phyloP scores from a whole-genome alignment of 1,140 invertebrate species.

The Spodoptera litura region DNA sequence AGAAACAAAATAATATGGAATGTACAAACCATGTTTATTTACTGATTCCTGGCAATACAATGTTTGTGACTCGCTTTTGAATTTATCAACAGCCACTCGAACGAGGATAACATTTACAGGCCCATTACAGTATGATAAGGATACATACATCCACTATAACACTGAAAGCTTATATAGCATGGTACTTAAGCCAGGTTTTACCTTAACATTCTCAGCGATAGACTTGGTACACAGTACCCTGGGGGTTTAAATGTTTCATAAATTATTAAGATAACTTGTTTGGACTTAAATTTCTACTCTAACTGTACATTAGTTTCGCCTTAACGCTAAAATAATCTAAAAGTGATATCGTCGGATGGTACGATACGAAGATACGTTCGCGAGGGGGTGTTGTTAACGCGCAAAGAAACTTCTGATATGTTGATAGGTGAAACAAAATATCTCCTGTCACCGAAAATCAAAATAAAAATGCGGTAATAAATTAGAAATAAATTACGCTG shows the following conservation, averaged over 20 bases:
- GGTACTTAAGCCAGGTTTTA: constrained; percentile 78
- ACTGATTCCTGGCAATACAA: constrained; percentile 86
- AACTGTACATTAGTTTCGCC: constrained; percentile 87
- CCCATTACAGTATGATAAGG: constrained; percentile 69
- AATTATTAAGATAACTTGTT: constrained; percentile 83
- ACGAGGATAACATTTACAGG: constrained; percentile 60
- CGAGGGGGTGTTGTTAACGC: constrained; percentile 70
- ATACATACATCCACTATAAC: constrained; percentile 83
- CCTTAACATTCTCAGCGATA: constrained; percentile 72
- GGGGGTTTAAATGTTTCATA: constrained; percentile 78
- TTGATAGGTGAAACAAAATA: constrained; percentile 63
- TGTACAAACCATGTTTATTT: constrained; percentile 89
- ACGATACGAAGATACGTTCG: constrained; percentile 67
- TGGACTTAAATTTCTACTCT: constrained; percentile 86
- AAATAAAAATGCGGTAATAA: constrained; percentile 70
- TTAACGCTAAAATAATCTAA: constrained; percentile 87
- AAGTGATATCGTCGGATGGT: constrained; percentile 83
- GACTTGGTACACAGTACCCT: constrained; percentile 80
- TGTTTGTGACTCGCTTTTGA: constrained; percentile 81
- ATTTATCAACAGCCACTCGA: constrained; percentile 67
- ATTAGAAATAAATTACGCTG: constrained; percentile 73
- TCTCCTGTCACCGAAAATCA: constrained; percentile 75
- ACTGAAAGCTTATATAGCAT: constrained; percentile 82
- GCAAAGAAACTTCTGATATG: constrained; percentile 77
- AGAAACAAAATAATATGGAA: constrained; percentile 89